phyloP scores from a whole-genome alignment of 2,113 vertebrate species.

The Artemisiospiza belli region DNA sequence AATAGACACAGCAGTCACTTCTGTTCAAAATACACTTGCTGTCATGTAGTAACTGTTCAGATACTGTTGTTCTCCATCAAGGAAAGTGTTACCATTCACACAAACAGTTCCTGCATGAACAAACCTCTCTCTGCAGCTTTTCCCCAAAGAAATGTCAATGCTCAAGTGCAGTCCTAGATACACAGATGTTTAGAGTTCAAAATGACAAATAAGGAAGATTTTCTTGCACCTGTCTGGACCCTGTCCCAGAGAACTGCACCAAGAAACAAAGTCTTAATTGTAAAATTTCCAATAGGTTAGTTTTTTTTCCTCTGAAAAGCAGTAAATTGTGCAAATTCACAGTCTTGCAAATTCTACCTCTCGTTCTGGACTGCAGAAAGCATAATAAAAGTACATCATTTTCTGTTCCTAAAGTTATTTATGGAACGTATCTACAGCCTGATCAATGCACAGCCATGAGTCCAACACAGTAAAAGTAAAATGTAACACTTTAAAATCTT shows the following conservation, averaged over 20 bases:
- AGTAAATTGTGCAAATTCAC: neutral
- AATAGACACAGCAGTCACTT: neutral
- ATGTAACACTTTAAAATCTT: neutral
- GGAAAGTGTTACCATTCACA: neutral
- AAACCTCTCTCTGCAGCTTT: neutral
- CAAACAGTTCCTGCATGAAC: neutral
- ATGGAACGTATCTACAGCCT: neutral
- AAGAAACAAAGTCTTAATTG: neutral
- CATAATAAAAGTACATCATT: neutral
- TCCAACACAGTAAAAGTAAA: neutral
- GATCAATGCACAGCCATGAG: neutral
- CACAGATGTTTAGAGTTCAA: neutral
- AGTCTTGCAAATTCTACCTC: neutral
- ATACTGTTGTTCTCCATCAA: neutral
- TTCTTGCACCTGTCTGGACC: slow-evolving; percentile 33
- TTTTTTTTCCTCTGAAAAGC: neutral
- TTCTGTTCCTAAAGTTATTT: neutral
- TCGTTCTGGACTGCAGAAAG: neutral
- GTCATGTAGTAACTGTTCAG: neutral
- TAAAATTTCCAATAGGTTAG: neutral
- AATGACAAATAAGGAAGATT: neutral
- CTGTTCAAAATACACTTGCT: neutral
- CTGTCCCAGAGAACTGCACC: neutral
- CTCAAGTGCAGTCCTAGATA: neutral
- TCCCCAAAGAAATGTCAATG: neutral